Evolutionary conservation across 2,113 vertebrate species (phyloP).

Genomic region (Syngnathus typhle): DNA sequence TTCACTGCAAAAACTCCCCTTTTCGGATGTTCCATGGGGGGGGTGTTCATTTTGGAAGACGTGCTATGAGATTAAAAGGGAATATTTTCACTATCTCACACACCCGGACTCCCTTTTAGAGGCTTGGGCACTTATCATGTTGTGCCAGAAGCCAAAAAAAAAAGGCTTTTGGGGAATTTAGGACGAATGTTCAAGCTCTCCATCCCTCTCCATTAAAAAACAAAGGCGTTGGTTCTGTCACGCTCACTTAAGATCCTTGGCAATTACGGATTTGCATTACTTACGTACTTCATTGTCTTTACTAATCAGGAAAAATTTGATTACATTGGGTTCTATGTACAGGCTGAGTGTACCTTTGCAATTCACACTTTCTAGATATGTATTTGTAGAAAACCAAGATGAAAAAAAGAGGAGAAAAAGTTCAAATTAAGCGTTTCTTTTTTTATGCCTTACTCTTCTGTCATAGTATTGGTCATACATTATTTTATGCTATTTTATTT

Average conservation of each 20-base stretch:
- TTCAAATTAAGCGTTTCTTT: too few species aligned
- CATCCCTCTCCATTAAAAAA: neutral
- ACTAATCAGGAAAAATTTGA: neutral
- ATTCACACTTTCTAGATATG: neutral
- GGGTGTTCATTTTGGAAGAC: slow-evolving; percentile 68
- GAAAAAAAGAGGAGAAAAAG: neutral
- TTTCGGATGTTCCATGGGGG: slow-evolving; percentile 66
- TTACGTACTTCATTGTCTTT: neutral
- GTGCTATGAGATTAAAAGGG: slow-evolving; percentile 70
- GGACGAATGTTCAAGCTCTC: neutral
- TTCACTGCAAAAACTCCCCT: slow-evolving; percentile 53
- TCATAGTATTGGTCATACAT: too few species aligned
- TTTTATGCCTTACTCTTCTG: too few species aligned
- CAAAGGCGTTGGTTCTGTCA: neutral
- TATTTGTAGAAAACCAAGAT: neutral
- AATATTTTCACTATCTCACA: slow-evolving; percentile 70
- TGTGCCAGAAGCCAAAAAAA: slow-evolving; percentile 66
- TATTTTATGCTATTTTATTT: too few species aligned
- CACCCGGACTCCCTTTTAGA: slow-evolving; percentile 63
- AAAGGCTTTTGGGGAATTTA: neutral
- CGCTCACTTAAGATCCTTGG: neutral
- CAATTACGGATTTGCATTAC: neutral
- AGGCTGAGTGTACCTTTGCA: too few species aligned
- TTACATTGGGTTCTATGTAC: neutral
- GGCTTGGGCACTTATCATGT: slow-evolving; percentile 73